These are phyloP conservation scores for Syndactyla subalaris DNA, from an alignment of 2,797 vertebrate genomes.

Conservation along the genomic window DNA sequence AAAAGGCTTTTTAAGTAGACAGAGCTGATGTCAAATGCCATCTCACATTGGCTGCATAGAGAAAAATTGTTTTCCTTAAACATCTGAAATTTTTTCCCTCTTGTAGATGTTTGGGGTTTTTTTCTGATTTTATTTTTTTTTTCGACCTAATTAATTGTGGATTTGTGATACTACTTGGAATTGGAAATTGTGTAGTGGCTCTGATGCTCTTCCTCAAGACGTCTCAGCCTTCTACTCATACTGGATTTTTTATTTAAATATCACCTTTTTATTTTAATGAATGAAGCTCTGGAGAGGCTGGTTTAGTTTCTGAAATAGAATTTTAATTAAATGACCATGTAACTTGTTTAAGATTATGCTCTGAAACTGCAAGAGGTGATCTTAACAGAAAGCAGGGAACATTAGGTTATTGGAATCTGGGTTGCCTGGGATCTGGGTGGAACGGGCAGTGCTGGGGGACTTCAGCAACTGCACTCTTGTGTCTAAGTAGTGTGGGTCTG, in stretches of 20 bases:
- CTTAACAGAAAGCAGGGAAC: background rate
- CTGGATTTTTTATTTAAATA: background rate
- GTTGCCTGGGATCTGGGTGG: background rate
- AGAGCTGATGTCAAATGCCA: background rate
- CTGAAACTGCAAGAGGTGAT: background rate
- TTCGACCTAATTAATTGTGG: background rate
- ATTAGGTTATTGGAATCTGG: accelerated
- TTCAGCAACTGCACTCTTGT: background rate
- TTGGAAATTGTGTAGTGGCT: background rate
- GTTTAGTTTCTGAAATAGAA: background rate
- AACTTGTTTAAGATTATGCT: background rate
- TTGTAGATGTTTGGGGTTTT: background rate
- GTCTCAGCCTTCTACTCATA: background rate
- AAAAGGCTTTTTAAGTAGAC: slow-evolving; percentile 11
- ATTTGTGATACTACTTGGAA: background rate
- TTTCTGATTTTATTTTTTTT: background rate
- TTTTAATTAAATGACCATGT: background rate
- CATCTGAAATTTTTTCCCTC: background rate
- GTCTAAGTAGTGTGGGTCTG: background rate
- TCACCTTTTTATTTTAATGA: background rate
- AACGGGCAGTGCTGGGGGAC: background rate
- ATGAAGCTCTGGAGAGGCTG: background rate
- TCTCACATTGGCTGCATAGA: background rate
- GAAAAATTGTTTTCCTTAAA: background rate
- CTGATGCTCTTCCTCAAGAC: background rate